Base-by-base conservation (phyloP, 2,113 vertebrate genomes). In the Cinclus cinclus region DNA sequence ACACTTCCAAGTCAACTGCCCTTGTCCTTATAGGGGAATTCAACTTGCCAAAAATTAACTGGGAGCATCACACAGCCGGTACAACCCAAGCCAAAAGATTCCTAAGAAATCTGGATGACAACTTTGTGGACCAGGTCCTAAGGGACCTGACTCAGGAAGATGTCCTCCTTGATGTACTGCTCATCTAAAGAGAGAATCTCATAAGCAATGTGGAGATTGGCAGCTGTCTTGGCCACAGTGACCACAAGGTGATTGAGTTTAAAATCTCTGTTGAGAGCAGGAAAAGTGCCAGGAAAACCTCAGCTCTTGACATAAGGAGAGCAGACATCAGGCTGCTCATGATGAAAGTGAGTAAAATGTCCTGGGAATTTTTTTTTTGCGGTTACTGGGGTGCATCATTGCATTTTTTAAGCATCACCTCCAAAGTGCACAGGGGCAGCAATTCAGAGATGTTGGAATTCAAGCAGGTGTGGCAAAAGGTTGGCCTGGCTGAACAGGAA, bases 401-500 rank as follows among this genome's bases (percentile, higher is more conserved):
- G 30, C 9, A 30, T 30, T 42, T 60, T 70, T 35, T 15, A 52
- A 70, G n/a, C 13, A 52, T 24, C 25, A 24, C 6, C 16, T 24
- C 10, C 37, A 19, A 70, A 30, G 65, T 35, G 6, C 37, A 42
- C 5, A 42, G 42, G 25, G 35, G 13, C 15, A 52, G 5, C 16
- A 62, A 52, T 24, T 70, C 20, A 4, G 13, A 52, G 5, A 35
- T 30, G 37, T 2, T 3, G 1, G 15, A 62, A 35, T 18, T 42
- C 37, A 60, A 24, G 20, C 37, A 52, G 37, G 20, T 0, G 1
- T 0, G 35, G 10, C 12, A 42, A 15, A 83, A 62, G 35, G 2
- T 37, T 10, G 2, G 15, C 6, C 35, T 60, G 65, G 25, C 20
- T 42, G 46, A 35, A 42, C 30, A 59, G 30, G 12, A 59, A 24